Evolutionary conservation across 2,797 vertebrate genomes (phyloP), one percentile per base, ranked within the genome.

Genomic region (Agapornis canus): DNA sequence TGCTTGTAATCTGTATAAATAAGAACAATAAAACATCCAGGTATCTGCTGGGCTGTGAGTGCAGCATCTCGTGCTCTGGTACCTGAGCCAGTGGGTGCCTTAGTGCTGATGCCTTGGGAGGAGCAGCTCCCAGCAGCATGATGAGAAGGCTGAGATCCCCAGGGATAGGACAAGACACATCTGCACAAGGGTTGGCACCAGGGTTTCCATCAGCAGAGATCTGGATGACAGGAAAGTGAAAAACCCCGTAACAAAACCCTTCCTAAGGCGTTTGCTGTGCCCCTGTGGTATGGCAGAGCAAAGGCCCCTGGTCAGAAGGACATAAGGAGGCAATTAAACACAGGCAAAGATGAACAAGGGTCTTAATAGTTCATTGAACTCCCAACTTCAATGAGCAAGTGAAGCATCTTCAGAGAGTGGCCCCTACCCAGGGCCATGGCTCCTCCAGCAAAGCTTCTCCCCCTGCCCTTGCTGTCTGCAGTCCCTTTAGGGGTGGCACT

Each of bases 61-160:
- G 5, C n/a, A 35, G 57, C 29, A 37, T 18, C 26, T 27, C 25
- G 5, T 42, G 22, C 22, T 10, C 3, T 1, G 20, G 32, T 20
- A 15, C 32, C 35, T 48, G 56, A 60, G 54, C 43, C 42, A 59
- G 32, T 5, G 11, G 45, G 29, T 23, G 61, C 47, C 60, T 39
- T 1, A 0, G 22, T 7, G 43, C 42, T 48, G 42, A 16, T n/a
- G 13, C 59, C 21, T 25, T 6, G 43, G 43, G 32, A 79, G 32
- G 9, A 52, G 32, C 15, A 2, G 48, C 42, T 68, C 51, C 48
- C 76, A 39, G 29, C 0, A 1, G 25, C 1, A 6, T 0, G 0
- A 45, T 31, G 31, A 32, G 43, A 61, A 27, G 13, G 47, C 31
- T 18, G 47, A 75, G 31, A 27, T 42, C 8, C 0, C 13, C 68